Evolutionary conservation across 2,888 invertebrate genomes (phyloP).

Genomic region (Noctua fimbriata): DNA sequence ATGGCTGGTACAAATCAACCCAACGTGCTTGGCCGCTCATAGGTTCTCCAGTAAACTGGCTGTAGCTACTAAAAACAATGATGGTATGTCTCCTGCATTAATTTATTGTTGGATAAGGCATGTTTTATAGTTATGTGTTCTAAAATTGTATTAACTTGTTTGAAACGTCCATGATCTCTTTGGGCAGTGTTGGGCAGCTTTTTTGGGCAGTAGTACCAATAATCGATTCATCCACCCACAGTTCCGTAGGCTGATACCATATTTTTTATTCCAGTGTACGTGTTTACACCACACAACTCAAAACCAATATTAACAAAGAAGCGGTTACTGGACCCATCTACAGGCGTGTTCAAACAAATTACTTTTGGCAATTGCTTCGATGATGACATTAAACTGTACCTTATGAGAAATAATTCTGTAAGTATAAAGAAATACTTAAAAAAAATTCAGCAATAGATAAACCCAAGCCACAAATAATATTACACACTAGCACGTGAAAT

Average conservation of each 20-base stretch:
- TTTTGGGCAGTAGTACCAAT: background rate
- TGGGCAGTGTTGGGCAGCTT: background rate
- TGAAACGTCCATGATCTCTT: background rate
- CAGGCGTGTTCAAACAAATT: slow-evolving; percentile 84
- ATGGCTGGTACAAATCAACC: slow-evolving; percentile 91
- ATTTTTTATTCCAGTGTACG: slow-evolving; percentile 82
- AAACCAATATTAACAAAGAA: slow-evolving; percentile 80
- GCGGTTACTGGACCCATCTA: slow-evolving; percentile 75
- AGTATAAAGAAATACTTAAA: slow-evolving; percentile 68
- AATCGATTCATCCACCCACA: background rate
- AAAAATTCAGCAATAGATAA: too few relatives aligned
- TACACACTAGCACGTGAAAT: too few relatives aligned
- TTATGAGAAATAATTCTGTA: slow-evolving; percentile 87
- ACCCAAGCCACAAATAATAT: too few relatives aligned
- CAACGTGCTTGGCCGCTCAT: slow-evolving; percentile 88
- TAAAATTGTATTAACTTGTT: background rate
- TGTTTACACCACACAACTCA: slow-evolving; percentile 85
- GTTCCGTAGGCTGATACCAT: background rate
- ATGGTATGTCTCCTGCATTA: slow-evolving; percentile 87
- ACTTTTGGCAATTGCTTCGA: slow-evolving; percentile 78
- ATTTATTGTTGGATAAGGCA: background rate
- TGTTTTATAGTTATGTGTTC: background rate
- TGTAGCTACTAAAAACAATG: slow-evolving; percentile 91
- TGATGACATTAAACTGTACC: slow-evolving; percentile 79
- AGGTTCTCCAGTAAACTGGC: slow-evolving; percentile 92